phyloP scores from a whole-genome alignment of 53 echinoderm and acorn worm genomes.

The Pentamera pediparva region DNA sequence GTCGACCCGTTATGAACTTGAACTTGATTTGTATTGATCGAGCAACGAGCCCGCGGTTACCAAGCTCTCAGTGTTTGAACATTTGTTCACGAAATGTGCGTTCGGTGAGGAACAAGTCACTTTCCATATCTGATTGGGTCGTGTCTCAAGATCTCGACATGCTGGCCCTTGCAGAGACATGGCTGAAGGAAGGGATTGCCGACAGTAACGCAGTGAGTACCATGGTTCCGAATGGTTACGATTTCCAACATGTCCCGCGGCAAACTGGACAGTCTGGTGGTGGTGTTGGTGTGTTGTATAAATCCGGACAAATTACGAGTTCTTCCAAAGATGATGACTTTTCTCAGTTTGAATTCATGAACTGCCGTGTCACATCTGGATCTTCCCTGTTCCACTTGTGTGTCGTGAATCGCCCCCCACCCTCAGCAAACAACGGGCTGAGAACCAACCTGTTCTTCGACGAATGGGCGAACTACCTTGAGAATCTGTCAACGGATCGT shows the following conservation, averaged over 20 bases:
- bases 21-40: too few species aligned
- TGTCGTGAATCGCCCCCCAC: neutral
- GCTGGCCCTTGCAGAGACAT: constrained; percentile 12
- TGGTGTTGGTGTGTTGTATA: neutral
- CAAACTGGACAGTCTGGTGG: neutral
- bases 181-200: too few species aligned
- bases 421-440: neutral
- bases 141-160: neutral
- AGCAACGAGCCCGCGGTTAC: too few species aligned
- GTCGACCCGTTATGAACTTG: too few species aligned
- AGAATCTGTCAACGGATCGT: neutral
- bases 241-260: neutral
- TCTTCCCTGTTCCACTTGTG: neutral
- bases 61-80: too few species aligned
- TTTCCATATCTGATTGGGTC: too few species aligned
- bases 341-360: neutral
- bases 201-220: neutral
- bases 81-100: neutral
- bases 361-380: neutral
- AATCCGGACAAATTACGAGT: neutral
- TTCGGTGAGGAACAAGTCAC: too few species aligned
- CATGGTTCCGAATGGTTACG: neutral
- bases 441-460: neutral
- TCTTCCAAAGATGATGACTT: neutral
- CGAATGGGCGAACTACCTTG: neutral